Evolutionary conservation across 2,888 invertebrate genomes (phyloP).

Genomic region (Amphimallon solstitiale): DNA sequence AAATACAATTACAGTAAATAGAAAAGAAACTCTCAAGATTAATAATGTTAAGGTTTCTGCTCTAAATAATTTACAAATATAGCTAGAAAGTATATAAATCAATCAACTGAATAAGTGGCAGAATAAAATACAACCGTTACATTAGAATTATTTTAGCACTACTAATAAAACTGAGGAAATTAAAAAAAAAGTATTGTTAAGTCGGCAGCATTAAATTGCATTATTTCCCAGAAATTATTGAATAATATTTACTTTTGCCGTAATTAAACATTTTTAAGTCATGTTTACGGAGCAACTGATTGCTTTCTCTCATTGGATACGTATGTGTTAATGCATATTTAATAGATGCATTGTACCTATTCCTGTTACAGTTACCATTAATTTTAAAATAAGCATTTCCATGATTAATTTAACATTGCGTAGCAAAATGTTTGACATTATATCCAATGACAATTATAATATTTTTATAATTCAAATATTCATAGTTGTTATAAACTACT

Average conservation of each 20-base stretch:
- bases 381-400: no score
- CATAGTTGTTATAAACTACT: no score
- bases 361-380: no score
- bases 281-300: background rate
- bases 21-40: background rate
- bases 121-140: constrained; percentile 8
- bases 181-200: background rate
- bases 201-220: background rate
- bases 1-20: background rate
- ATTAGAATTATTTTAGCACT: background rate
- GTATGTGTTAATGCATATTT: background rate
- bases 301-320: background rate
- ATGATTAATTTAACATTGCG: no score
- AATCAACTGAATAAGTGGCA: constrained; percentile 30
- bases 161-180: background rate
- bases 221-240: background rate
- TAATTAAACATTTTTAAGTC: background rate
- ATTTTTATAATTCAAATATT: no score
- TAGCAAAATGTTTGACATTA: no score
- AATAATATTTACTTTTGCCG: constrained; percentile 1
- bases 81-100: constrained; percentile 28
- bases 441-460: no score
- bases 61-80: constrained; percentile 29
- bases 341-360: no score
- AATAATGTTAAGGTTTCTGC: constrained; percentile 25